These are phyloP conservation scores for Crypturellus tataupa DNA, from an alignment of 2,797 vertebrate genomes.

Conservation along the genomic window DNA sequence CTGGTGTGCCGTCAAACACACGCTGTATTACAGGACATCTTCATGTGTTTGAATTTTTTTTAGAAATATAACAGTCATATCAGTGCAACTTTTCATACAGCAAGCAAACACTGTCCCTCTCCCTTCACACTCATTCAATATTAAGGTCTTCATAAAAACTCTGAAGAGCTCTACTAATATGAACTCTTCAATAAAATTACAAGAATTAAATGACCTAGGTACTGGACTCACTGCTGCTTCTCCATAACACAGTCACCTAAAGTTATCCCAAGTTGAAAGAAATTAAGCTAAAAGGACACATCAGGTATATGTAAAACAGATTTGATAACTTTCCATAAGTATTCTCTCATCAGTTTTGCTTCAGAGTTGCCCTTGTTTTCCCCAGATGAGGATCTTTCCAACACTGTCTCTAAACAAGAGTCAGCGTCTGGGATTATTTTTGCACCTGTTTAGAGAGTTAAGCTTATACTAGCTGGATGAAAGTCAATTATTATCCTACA, in stretches of 20 bases:
- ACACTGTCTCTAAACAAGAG: neutral
- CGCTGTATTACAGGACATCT: neutral
- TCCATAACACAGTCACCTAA: neutral
- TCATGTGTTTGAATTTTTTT: neutral
- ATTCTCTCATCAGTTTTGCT: neutral
- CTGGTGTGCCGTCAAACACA: neutral
- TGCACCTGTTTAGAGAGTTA: neutral
- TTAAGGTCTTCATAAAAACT: neutral
- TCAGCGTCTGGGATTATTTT: neutral
- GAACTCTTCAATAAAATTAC: neutral
- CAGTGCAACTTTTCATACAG: neutral
- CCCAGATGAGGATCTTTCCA: neutral
- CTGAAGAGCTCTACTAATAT: neutral
- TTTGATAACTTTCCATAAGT: neutral
- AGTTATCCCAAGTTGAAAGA: neutral
- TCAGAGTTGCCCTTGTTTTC: neutral
- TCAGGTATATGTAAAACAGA: neutral
- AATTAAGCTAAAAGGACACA: neutral
- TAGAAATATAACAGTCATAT: neutral
- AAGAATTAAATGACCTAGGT: neutral
- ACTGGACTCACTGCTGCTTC: neutral
- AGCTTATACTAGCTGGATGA: neutral
- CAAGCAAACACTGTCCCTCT: neutral
- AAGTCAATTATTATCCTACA: neutral
- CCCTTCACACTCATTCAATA: neutral